Conservation (phyloP, 1,140 invertebrate genomes). For the Parapsyche elsis region DNA sequence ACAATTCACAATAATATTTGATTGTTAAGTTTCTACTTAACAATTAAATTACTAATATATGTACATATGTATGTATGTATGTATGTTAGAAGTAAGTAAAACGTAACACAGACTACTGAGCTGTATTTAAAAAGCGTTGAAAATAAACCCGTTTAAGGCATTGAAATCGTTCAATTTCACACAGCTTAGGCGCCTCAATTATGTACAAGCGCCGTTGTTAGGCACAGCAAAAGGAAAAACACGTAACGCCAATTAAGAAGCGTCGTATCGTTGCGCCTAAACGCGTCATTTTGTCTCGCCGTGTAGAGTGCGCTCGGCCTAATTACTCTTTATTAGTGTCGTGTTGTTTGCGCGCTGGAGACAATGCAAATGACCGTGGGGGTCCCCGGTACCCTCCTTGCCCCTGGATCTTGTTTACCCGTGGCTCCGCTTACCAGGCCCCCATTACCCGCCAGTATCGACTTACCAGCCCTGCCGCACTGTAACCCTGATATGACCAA, state of each 20-base stretch:
- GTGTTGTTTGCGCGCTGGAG: constrained; percentile 36
- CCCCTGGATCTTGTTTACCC: constrained; percentile 27
- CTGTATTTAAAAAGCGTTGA: too few species aligned
- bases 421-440: constrained; percentile 1
- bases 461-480: background rate
- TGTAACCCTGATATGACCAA: background rate
- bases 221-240: background rate
- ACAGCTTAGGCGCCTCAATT: too few species aligned
- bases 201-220: too few species aligned
- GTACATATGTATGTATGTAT: too few species aligned
- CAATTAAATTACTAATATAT: too few species aligned
- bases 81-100: too few species aligned
- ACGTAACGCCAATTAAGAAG: constrained; percentile 1
- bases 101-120: too few species aligned
- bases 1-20: too few species aligned
- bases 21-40: too few species aligned
- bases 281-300: constrained; percentile 9
- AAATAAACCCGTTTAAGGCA: too few species aligned
- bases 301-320: background rate
- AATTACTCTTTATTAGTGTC: constrained; percentile 32
- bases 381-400: constrained; percentile 7
- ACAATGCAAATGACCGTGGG: constrained; percentile 32
- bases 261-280: constrained; percentile 1
- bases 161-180: too few species aligned
- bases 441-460: constrained; percentile 10